Percentiles rank a stretch among this genome's conserved stretches.
Conservation (phyloP, 2,113 vertebrate species). For the Chauna torquata region DNA sequence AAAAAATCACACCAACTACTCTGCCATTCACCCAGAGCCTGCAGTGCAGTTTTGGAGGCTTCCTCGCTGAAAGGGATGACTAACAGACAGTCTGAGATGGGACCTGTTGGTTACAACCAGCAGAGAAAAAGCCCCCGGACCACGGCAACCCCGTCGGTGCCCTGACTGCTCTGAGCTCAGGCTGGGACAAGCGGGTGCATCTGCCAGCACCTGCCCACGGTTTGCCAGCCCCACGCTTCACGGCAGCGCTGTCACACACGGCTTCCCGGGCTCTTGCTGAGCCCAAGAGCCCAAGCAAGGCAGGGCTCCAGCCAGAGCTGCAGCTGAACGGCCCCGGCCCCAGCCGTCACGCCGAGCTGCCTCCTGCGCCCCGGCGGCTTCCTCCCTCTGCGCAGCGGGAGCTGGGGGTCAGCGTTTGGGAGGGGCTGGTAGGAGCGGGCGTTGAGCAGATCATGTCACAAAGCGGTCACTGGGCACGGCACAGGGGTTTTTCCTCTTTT, state of each 20-base stretch:
- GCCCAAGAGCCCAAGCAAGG: not conserved
- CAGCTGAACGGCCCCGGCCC: not conserved
- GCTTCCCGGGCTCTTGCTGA: too few species aligned
- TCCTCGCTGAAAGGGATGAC: not conserved
- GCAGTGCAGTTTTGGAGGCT: not conserved
- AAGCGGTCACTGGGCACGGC: not conserved
- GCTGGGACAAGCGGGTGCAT: not conserved
- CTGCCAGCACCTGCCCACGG: not conserved
- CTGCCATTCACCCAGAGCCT: not conserved
- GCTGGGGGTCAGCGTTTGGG: not conserved
- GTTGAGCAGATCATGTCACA: not conserved
- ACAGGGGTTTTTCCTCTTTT: too few species aligned
- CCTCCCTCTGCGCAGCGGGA: not conserved
- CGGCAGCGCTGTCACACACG: not conserved
- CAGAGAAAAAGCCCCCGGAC: not conserved
- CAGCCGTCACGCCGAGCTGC: not conserved
- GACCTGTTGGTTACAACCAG: not conserved
- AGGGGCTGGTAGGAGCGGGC: not conserved
- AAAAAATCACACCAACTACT: not conserved
- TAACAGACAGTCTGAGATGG: not conserved
- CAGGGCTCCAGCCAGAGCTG: not conserved
- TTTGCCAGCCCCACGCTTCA: not conserved
- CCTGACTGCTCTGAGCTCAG: not conserved
- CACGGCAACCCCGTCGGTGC: rapidly evolving
- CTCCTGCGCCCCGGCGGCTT: rapidly evolving